Evolutionary conservation across 2,888 invertebrate species (phyloP).

Genomic region (Dryadula phaetusa): DNA sequence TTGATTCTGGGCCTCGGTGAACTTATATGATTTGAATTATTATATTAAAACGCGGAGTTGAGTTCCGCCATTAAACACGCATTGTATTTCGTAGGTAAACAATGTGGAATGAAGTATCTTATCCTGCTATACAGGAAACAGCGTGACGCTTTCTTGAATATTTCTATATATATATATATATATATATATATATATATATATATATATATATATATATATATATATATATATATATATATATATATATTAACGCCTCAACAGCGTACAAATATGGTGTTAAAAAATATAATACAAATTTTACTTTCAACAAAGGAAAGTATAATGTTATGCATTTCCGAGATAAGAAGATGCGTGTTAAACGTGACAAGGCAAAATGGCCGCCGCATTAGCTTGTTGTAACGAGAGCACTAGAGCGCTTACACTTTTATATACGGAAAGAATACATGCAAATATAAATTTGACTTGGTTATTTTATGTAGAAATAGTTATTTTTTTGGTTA

Average conservation of each 20-base stretch:
- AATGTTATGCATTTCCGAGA: conserved; percentile 24
- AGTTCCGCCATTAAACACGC: no score
- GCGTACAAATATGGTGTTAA: background rate
- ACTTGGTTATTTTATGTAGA: background rate
- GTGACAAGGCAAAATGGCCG: conserved; percentile 53
- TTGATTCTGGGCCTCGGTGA: no score
- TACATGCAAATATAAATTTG: conserved; percentile 12
- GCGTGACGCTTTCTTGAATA: no score
- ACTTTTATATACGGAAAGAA: conserved; percentile 16
- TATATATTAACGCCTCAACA: no score
- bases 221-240: background rate
- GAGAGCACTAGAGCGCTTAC: conserved; percentile 39
- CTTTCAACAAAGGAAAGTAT: conserved; percentile 27
- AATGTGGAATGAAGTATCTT: no score
- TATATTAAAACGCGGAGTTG: no score
- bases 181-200: no score
- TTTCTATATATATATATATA: no score
- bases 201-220: background rate
- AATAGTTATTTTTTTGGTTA: background rate
- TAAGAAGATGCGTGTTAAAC: conserved; percentile 35
- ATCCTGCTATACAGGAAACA: no score
- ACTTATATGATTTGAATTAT: no score
- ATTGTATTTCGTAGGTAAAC: no score
- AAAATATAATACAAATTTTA: conserved; percentile 14
- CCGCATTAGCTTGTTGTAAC: conserved; percentile 51